These are phyloP conservation scores for Agrilus biguttatus DNA, from an alignment of 2,888 invertebrate species.

Conservation along the genomic window DNA sequence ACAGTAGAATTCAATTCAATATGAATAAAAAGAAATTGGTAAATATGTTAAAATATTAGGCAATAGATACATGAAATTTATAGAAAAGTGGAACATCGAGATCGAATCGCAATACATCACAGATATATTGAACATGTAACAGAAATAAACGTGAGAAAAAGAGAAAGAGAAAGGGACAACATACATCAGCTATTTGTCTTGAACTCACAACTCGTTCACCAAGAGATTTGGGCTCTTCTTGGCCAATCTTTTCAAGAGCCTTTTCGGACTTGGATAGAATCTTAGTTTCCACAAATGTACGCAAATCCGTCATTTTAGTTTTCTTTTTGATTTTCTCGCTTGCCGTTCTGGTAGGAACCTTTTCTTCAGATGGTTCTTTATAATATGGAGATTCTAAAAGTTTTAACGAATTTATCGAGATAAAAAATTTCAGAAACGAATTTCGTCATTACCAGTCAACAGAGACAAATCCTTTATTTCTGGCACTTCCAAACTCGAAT, in stretches of 20 bases:
- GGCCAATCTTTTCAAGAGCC: conserved; percentile 77
- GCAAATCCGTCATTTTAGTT: conserved; percentile 84
- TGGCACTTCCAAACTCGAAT: conserved; percentile 45
- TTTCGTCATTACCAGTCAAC: conserved; percentile 35
- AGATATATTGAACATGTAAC: not conserved
- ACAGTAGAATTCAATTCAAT: not conserved
- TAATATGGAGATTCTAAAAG: conserved; percentile 33
- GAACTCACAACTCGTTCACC: conserved; percentile 52
- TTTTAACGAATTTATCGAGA: not conserved
- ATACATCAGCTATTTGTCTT: conserved; percentile 27
- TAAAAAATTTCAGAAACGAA: not conserved
- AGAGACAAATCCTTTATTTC: conserved; percentile 54
- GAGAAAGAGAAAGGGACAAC: conserved; percentile 14
- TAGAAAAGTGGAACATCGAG: not conserved
- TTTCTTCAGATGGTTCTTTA: conserved; percentile 30
- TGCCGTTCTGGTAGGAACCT: conserved; percentile 44
- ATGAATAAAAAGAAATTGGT: not conserved
- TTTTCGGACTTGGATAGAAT: conserved; percentile 83
- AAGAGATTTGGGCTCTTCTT: conserved; percentile 46
- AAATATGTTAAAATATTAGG: not conserved
- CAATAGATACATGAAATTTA: not conserved
- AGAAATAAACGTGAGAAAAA: conserved; percentile 1
- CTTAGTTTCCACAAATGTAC: conserved; percentile 85
- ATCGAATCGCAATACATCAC: not conserved
- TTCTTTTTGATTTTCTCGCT: conserved; percentile 74